Percentiles rank a stretch among this genome's conserved stretches.
These are phyloP conservation scores for Chitala chitala DNA, from an alignment of 2,113 vertebrate genomes.

Conservation along the genomic window DNA sequence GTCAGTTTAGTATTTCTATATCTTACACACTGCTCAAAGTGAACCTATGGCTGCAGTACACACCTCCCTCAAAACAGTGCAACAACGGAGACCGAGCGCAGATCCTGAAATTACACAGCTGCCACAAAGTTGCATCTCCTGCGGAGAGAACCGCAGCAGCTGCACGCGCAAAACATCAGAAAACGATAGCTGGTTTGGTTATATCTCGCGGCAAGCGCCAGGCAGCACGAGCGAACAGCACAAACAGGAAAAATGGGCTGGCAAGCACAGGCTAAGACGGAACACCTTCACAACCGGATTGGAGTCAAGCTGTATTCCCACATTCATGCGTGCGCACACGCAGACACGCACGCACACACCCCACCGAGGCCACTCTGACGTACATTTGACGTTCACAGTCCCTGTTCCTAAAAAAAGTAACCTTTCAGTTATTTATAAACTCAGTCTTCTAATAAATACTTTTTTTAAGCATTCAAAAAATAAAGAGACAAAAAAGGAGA, in stretches of 20 bases:
- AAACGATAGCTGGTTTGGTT: too few relatives aligned
- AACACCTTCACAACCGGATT: background rate
- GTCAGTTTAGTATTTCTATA: too few relatives aligned
- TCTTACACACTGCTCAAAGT: too few relatives aligned
- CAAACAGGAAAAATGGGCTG: background rate
- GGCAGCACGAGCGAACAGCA: background rate
- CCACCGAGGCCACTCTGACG: slow-evolving; percentile 8
- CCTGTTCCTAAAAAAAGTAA: slow-evolving; percentile 29
- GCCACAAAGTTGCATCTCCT: too few relatives aligned
- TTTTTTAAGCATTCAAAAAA: background rate
- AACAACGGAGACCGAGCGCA: too few relatives aligned
- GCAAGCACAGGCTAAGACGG: too few relatives aligned
- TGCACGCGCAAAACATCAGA: too few relatives aligned
- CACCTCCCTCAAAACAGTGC: too few relatives aligned
- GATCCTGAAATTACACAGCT: too few relatives aligned
- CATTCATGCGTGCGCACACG: background rate
- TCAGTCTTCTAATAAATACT: slow-evolving; percentile 25
- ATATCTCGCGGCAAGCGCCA: too few relatives aligned
- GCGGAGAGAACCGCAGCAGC: too few relatives aligned
- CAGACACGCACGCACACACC: background rate
- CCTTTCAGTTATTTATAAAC: slow-evolving; percentile 43
- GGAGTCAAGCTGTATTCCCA: background rate
- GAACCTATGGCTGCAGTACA: too few relatives aligned
- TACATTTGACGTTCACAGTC: slow-evolving; percentile 25
- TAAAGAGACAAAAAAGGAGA: background rate